These are phyloP conservation scores for Clupea harengus DNA, from an alignment of 2,113 vertebrate species.

Conservation along the genomic window DNA sequence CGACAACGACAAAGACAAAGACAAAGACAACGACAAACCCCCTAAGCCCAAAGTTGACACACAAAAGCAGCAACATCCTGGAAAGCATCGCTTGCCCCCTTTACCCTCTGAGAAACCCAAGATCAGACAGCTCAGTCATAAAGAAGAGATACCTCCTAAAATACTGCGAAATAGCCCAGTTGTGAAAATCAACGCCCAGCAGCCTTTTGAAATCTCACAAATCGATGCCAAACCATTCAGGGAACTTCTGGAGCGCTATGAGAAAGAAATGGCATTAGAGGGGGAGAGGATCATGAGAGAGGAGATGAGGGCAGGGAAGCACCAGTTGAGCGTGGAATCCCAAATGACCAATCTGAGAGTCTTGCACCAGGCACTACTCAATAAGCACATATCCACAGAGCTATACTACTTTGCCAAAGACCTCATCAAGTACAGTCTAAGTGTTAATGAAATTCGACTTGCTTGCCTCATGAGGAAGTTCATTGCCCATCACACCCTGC, in stretches of 20 bases:
- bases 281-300: neutral
- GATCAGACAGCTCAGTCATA: neutral
- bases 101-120: neutral
- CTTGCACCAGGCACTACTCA: neutral
- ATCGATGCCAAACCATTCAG: neutral
- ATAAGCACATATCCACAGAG: neutral
- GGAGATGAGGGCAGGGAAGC: neutral
- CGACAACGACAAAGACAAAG: neutral
- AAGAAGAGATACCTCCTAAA: neutral
- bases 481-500: neutral
- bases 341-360: neutral
- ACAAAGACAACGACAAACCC: neutral
- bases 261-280: neutral
- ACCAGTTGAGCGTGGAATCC: neutral
- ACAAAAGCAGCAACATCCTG: neutral
- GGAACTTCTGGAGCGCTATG: neutral
- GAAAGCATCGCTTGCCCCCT: neutral
- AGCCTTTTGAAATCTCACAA: neutral
- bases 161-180: neutral
- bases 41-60: neutral
- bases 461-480: neutral
- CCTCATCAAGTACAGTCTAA: neutral
- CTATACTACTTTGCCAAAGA: neutral
- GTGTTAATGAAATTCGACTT: neutral
- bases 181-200: neutral